Evolutionary conservation across 2,113 vertebrate species (phyloP), one percentile per base, ranked within the genome.

Genomic region (Cyanistes caeruleus): DNA sequence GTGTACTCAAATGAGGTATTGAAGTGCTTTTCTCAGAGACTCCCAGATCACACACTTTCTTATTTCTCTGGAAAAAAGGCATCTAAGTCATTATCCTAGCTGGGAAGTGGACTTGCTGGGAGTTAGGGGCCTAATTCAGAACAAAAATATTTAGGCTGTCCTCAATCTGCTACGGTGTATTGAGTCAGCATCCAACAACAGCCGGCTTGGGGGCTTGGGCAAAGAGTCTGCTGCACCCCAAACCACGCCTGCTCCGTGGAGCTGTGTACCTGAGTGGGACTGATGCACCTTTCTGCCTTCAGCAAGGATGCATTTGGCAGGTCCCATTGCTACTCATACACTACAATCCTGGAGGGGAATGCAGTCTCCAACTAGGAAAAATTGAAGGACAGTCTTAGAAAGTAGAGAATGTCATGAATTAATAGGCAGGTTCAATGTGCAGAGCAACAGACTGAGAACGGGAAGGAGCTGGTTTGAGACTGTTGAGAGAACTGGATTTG

Each of bases 1-100:
- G n/a, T 92, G 52, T 94, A 91, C 88, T 94, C 79, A 96, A 94
- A 96, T 94, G 41, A 95, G 55, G 52, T 68, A 77, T 58, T 96
- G 83, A 95, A 95, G 84, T 49, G 69, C 80, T 88, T 94, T 92
- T 84, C 75, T 89, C 68, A 77, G 69, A 77, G 63, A 84, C 43
- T 90, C 55, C 24, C 44, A 63, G 87, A 96, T 92, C 76, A 56
- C 64, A 81, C 73, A 67, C 67, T 86, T 92, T 67, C 68, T 92
- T 75, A 48, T 86, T 86, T 56, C 64, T 75, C 75, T 80, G 63
- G 90, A 90, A 84, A 90, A 39, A 94, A 86, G 30, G 22, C n/a
- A 81, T 89, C 90, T 82, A 65, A 85, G 69, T 82, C 70, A 79
- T 91, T 95, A 93, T 69, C 48, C 60, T 72, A 74, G 39, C 72